Conservation (phyloP, 1,140 invertebrate species). For the Drosophila kurseongensis region DNA sequence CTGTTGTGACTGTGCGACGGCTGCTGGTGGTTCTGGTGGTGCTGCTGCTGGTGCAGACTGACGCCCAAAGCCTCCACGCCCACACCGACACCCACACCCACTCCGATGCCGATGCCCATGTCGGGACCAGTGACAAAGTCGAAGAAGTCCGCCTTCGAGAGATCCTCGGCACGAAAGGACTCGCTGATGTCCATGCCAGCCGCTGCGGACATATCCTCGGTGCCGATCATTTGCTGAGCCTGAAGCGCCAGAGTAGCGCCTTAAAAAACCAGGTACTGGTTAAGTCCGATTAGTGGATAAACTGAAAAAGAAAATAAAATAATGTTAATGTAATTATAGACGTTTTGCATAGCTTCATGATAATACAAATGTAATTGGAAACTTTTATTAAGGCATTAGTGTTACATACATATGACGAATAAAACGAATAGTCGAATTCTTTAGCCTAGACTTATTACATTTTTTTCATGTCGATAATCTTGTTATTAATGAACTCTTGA, state of each 20-base stretch:
- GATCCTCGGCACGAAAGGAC: slow-evolving; percentile 90
- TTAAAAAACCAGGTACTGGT: slow-evolving; percentile 13
- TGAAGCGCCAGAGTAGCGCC: slow-evolving; percentile 64
- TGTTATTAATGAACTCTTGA: too few species aligned
- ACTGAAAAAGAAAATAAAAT: slow-evolving; percentile 8
- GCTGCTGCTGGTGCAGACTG: slow-evolving; percentile 47
- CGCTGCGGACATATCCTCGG: slow-evolving; percentile 83
- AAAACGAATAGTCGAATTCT: too few species aligned
- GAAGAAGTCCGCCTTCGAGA: slow-evolving; percentile 93
- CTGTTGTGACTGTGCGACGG: slow-evolving; percentile 59
- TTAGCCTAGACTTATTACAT: too few species aligned
- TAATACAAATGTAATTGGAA: too few species aligned
- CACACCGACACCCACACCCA: slow-evolving; percentile 62
- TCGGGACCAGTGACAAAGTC: slow-evolving; percentile 93
- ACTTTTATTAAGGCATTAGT: too few species aligned
- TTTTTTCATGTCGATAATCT: too few species aligned
- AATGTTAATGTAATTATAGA: background rate
- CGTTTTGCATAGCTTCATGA: too few species aligned
- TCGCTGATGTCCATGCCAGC: slow-evolving; percentile 91
- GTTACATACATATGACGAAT: too few species aligned
- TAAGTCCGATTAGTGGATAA: background rate
- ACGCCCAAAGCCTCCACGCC: slow-evolving; percentile 44
- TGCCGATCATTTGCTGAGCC: slow-evolving; percentile 82
- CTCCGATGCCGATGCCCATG: slow-evolving; percentile 83
- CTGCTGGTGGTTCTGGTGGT: slow-evolving; percentile 50